Evolutionary conservation across 2,888 invertebrate species (phyloP).

Genomic region (Eupithecia exiguata): DNA sequence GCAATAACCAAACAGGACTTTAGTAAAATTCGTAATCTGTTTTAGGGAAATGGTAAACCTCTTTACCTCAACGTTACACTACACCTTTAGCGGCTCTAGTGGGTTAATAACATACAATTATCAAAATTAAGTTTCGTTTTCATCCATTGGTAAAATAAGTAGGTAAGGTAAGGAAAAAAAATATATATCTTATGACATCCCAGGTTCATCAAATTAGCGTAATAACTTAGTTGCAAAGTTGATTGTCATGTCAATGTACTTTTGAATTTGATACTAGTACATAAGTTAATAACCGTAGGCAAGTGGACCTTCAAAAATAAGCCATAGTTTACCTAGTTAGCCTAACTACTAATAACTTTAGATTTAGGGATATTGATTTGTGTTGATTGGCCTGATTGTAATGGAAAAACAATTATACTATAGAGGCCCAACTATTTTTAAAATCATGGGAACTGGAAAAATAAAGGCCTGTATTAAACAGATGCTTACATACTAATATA

Average conservation of each 20-base stretch:
- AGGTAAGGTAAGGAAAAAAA: background rate
- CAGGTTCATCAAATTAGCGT: background rate
- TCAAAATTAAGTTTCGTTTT: background rate
- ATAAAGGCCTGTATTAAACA: no score
- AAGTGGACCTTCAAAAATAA: background rate
- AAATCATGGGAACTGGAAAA: background rate
- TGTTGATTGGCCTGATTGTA: background rate
- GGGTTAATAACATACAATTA: background rate
- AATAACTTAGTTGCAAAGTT: background rate
- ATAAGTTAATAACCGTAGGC: background rate
- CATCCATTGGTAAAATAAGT: background rate
- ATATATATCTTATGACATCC: background rate
- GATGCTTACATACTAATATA: no score
- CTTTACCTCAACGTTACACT: background rate
- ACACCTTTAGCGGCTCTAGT: background rate
- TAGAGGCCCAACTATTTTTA: background rate
- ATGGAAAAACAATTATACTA: background rate
- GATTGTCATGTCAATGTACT: background rate
- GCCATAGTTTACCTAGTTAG: background rate
- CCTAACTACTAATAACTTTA: background rate
- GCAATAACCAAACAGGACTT: background rate
- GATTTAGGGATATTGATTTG: background rate
- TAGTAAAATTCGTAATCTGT: background rate
- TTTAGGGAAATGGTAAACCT: background rate
- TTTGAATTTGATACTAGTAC: background rate